Evolutionary conservation across 1,140 invertebrate species (phyloP).

Genomic region (Thereuonema tuberculata): DNA sequence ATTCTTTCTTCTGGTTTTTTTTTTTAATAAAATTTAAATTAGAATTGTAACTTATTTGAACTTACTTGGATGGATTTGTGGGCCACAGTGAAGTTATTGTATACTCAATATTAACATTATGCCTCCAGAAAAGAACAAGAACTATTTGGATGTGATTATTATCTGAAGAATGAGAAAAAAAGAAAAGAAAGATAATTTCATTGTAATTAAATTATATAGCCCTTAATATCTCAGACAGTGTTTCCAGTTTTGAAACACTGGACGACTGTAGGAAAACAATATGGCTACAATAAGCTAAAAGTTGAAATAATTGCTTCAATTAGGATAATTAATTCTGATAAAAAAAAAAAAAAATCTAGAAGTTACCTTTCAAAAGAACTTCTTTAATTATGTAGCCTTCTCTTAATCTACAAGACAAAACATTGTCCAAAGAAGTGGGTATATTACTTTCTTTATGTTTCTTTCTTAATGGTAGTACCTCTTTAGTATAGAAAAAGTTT

Average conservation of each 20-base stretch:
- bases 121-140: constrained; percentile 57
- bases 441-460: constrained; percentile 51
- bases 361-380: constrained; percentile 25
- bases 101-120: constrained; percentile 58
- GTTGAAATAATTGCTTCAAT: no score
- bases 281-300: no score
- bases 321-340: no score
- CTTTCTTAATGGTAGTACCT: constrained; percentile 32
- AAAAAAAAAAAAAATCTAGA: background rate
- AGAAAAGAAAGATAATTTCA: background rate
- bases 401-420: constrained; percentile 57
- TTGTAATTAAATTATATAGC: background rate
- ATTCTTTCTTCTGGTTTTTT: no score
- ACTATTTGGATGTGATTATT: constrained; percentile 49
- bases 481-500: constrained; percentile 37
- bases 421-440: constrained; percentile 45
- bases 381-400: constrained; percentile 65
- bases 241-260: no score
- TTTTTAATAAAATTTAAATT: no score
- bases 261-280: no score
- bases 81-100: constrained; percentile 46
- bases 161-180: constrained; percentile 20
- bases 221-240: no score
- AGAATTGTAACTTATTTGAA: no score
- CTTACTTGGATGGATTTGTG: constrained; percentile 38